A percentile compares a stretch with the other conserved stretches of the same genome.
Evolutionary conservation across 2,113 vertebrate species (phyloP).

Genomic region (Podarcis muralis): DNA sequence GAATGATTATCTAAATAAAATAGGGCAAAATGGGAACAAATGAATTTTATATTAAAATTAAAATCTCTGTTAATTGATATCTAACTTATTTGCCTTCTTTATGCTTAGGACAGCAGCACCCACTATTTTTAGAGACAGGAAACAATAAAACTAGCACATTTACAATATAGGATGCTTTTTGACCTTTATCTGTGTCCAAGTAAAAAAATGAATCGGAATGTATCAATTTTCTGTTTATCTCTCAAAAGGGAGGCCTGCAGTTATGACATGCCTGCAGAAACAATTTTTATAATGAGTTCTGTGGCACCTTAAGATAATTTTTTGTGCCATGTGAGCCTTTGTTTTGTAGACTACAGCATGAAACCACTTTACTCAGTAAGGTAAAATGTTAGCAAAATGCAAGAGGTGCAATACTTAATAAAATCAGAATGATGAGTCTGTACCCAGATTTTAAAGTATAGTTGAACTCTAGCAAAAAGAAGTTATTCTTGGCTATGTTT

Average conservation of each 20-base stretch:
- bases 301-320: neutral
- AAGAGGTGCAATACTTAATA: neutral
- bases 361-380: neutral
- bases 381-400: neutral
- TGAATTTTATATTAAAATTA: neutral
- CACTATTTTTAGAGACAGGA: rapidly evolving
- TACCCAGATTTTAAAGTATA: neutral
- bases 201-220: neutral
- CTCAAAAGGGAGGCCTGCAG: neutral
- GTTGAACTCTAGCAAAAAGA: neutral
- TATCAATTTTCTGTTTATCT: neutral
- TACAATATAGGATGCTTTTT: neutral
- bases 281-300: neutral
- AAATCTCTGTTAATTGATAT: neutral
- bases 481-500: neutral
- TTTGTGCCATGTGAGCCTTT: neutral
- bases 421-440: neutral
- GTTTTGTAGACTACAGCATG: neutral
- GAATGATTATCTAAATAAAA: neutral
- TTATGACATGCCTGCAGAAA: neutral
- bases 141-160: neutral
- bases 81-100: neutral
- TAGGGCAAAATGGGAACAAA: neutral
- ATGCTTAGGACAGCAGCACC: slow-evolving; percentile 60
- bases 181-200: no score